Conservation (phyloP, 2,888 invertebrate genomes). For the Cheilosia impressa region DNA sequence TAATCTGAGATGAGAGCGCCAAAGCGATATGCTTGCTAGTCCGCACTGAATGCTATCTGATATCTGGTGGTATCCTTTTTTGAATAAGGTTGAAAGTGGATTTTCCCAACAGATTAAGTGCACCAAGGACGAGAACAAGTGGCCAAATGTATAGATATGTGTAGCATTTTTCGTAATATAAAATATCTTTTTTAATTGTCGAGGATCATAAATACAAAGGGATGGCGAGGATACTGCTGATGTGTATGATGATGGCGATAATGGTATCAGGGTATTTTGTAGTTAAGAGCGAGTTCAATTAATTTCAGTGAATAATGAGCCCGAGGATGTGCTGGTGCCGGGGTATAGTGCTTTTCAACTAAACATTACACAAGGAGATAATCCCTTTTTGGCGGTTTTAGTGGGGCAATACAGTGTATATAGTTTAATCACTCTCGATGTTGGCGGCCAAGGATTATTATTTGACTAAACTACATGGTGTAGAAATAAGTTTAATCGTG, state of each 20-base stretch:
- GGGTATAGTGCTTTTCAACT: conserved; percentile 26
- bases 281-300: conserved; percentile 55
- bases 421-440: conserved; percentile 38
- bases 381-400: conserved; percentile 36
- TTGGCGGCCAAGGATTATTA: conserved; percentile 30
- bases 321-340: background rate
- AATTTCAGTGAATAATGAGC: conserved; percentile 61
- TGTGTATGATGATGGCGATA: conserved; percentile 31
- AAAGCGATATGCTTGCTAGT: conserved; percentile 36
- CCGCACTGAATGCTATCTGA: conserved; percentile 42
- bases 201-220: conserved; percentile 32
- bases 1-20: conserved; percentile 62
- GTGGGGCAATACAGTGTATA: background rate
- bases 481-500: conserved; percentile 13
- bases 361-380: conserved; percentile 36
- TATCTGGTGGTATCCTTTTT: conserved; percentile 51
- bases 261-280: conserved; percentile 41
- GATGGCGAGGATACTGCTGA: conserved; percentile 19
- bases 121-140: conserved; percentile 30
- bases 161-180: background rate
- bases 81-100: conserved; percentile 45
- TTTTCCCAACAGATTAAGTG: conserved; percentile 40
- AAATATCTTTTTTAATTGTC: conserved; percentile 19
- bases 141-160: background rate
- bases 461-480: conserved; percentile 29